These are phyloP conservation scores for Laticauda laticaudata DNA, from an alignment of 2,113 vertebrate genomes.

Conservation along the genomic window DNA sequence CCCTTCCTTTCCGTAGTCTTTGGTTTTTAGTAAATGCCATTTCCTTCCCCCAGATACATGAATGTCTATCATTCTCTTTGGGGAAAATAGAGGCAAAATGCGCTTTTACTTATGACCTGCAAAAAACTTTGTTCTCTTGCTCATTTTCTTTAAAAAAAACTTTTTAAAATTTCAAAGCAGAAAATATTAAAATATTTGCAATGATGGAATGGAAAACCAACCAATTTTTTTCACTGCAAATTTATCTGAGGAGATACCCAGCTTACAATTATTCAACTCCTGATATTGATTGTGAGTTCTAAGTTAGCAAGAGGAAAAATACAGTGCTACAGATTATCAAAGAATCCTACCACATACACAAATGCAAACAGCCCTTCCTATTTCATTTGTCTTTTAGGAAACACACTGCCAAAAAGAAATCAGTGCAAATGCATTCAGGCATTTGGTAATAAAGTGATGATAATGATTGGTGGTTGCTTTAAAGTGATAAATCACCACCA, in stretches of 20 bases:
- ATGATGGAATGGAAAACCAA: slow-evolving; percentile 3
- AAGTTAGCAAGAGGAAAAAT: background rate
- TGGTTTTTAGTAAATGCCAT: background rate
- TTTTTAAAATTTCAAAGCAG: background rate
- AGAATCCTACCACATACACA: background rate
- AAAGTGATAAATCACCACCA: background rate
- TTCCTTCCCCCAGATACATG: background rate
- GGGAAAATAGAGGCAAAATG: background rate
- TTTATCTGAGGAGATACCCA: background rate
- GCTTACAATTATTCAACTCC: background rate
- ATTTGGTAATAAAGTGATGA: background rate
- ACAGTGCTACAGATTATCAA: background rate
- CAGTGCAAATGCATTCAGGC: background rate
- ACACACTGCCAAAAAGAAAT: background rate
- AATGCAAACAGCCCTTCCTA: background rate
- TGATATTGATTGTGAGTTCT: background rate
- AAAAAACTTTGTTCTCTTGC: background rate
- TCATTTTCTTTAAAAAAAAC: background rate
- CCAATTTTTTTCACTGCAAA: slow-evolving; percentile 21
- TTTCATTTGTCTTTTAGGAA: background rate
- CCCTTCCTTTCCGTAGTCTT: background rate
- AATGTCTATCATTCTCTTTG: background rate
- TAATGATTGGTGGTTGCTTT: background rate
- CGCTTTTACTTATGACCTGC: background rate
- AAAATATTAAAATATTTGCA: slow-evolving; percentile 16